Evolutionary conservation across 2,113 vertebrate species (phyloP).

Genomic region (Eublepharis macularius): DNA sequence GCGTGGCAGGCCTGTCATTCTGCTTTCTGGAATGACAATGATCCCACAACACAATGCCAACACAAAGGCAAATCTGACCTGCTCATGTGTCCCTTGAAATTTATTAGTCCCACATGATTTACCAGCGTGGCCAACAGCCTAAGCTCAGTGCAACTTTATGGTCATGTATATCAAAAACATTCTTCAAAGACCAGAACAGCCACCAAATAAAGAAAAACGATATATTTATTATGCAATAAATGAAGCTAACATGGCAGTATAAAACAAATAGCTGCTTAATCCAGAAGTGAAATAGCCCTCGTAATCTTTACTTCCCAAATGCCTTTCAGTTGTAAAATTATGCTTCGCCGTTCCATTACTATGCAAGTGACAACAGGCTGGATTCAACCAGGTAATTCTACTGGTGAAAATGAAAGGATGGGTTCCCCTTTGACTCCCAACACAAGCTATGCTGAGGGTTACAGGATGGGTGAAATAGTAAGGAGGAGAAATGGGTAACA

Average conservation of each 20-base stretch:
- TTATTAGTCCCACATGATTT: neutral
- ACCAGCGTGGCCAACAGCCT: accelerated
- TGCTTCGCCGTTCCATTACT: neutral
- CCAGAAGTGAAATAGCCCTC: neutral
- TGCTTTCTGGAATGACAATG: accelerated
- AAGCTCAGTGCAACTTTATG: accelerated
- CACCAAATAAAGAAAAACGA: neutral
- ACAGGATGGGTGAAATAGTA: no score
- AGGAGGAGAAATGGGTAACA: no score
- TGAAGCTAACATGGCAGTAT: accelerated
- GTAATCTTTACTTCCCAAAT: neutral
- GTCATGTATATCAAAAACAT: accelerated
- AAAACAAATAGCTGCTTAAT: neutral
- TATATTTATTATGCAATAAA: accelerated
- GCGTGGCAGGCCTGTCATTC: accelerated
- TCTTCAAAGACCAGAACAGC: neutral
- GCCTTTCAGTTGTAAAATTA: neutral
- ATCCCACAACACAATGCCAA: neutral
- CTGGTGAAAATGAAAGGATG: no score
- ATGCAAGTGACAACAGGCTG: neutral
- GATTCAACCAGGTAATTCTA: no score
- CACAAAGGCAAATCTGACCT: accelerated
- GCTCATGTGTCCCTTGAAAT: neutral
- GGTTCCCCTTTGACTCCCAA: no score
- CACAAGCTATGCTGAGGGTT: no score